Percentiles rank a stretch among this genome's conserved stretches.
phyloP scores from a whole-genome alignment of 1,140 invertebrate genomes.

The Euwallacea similis region DNA sequence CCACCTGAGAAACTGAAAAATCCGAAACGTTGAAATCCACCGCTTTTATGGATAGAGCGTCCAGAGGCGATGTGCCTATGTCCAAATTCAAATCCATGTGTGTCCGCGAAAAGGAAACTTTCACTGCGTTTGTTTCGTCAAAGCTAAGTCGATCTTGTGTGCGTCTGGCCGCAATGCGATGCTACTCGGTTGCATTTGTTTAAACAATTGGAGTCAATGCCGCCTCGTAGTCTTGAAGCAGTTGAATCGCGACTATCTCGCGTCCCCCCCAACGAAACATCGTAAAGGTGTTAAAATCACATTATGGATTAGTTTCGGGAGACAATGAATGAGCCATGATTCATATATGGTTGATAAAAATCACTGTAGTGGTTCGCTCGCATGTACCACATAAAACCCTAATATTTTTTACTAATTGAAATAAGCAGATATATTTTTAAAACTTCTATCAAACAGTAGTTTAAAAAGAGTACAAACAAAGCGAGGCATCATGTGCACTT shows the following conservation, averaged over 20 bases:
- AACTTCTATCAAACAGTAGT: no score
- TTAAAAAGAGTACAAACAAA: no score
- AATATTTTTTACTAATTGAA: no score
- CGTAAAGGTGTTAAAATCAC: not conserved
- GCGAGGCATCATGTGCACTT: no score
- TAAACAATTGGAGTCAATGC: slow-evolving; percentile 35
- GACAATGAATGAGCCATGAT: no score
- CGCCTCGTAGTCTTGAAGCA: slow-evolving; percentile 17
- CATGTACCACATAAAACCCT: no score
- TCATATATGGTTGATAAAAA: no score
- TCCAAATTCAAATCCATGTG: slow-evolving; percentile 11
- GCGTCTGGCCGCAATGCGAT: not conserved
- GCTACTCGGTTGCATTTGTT: slow-evolving; percentile 25
- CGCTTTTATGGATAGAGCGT: not conserved
- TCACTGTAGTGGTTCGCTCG: no score
- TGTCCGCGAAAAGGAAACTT: slow-evolving; percentile 6
- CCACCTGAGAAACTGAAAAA: slow-evolving; percentile 19
- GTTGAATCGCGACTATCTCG: not conserved
- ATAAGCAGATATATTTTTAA: no score
- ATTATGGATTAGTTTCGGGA: no score
- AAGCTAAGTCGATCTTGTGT: not conserved
- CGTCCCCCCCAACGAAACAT: not conserved
- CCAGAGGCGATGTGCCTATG: not conserved
- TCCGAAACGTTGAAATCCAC: slow-evolving; percentile 37
- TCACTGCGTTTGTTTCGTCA: slow-evolving; percentile 3